Conservation (phyloP, 2,888 invertebrate species). For the Caenorhabditis sinica region DNA sequence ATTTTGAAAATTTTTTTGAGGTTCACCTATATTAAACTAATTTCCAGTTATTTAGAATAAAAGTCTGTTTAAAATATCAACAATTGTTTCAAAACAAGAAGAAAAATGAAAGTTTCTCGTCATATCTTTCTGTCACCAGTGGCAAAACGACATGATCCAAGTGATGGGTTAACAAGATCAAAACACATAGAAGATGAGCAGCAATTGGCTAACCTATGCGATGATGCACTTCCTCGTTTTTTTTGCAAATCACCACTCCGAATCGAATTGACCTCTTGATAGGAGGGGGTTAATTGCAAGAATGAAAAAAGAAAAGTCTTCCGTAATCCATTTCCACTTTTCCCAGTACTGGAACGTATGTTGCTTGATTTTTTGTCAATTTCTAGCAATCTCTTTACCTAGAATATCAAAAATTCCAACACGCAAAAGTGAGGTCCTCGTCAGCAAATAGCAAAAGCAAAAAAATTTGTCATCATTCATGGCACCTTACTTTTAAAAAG, state of each 20-base stretch:
- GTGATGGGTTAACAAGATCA: conserved; percentile 56
- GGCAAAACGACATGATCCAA: conserved; percentile 13
- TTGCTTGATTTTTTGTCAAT: background rate
- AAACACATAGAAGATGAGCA: conserved; percentile 51
- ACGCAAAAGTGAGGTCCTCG: conserved; percentile 36
- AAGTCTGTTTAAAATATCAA: background rate
- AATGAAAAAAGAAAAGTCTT: conserved; percentile 7
- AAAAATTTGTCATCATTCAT: conserved; percentile 36
- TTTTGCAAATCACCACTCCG: conserved; percentile 19
- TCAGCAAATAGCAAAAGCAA: conserved; percentile 11
- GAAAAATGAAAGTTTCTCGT: conserved; percentile 7
- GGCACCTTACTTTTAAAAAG: conserved; percentile 30
- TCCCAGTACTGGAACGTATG: conserved; percentile 3
- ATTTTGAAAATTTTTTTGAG: too few species aligned
- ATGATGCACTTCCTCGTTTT: conserved; percentile 37
- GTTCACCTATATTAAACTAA: too few species aligned
- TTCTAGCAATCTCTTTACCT: conserved; percentile 3
- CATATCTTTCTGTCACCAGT: conserved; percentile 16
- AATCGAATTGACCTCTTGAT: conserved; percentile 17
- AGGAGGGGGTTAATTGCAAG: conserved; percentile 6
- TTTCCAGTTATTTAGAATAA: too few species aligned
- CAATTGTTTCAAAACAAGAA: background rate
- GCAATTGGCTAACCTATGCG: conserved; percentile 39
- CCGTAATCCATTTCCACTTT: conserved; percentile 16
- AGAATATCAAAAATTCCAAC: conserved; percentile 45